phyloP scores from a whole-genome alignment of 2,888 invertebrate species.

The Andrena trimmerana region DNA sequence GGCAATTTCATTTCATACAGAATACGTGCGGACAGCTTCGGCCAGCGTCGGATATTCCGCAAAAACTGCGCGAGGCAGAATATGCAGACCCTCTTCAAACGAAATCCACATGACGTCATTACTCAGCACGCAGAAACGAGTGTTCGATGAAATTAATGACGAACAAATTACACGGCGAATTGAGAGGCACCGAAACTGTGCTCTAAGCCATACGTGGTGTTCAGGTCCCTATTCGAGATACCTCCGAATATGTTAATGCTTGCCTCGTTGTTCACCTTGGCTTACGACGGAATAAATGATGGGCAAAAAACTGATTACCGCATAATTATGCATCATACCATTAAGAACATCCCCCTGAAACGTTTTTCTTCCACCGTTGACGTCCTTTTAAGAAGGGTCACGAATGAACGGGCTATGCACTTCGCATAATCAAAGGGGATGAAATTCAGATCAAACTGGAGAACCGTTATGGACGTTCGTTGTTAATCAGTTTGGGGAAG shows the following conservation, averaged over 20 bases:
- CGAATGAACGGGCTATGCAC: not conserved
- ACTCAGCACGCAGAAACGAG: slow-evolving; percentile 55
- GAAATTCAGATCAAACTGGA: slow-evolving; percentile 8
- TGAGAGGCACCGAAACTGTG: slow-evolving; percentile 40
- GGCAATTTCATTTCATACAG: too few species aligned
- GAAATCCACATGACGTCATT: slow-evolving; percentile 50
- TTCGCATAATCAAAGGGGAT: slow-evolving; percentile 14
- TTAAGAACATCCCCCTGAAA: slow-evolving; percentile 39
- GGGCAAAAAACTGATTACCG: slow-evolving; percentile 65
- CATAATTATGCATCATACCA: slow-evolving; percentile 64
- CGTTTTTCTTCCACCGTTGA: slow-evolving; percentile 33
- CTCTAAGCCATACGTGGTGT: slow-evolving; percentile 34
- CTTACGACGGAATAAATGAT: slow-evolving; percentile 50
- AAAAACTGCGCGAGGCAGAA: slow-evolving; percentile 17
- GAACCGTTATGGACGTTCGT: slow-evolving; percentile 30
- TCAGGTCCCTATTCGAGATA: slow-evolving; percentile 40
- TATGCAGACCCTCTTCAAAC: slow-evolving; percentile 30
- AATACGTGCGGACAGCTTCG: not conserved
- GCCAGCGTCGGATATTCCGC: not conserved
- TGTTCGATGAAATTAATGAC: slow-evolving; percentile 72
- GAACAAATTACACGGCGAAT: slow-evolving; percentile 77
- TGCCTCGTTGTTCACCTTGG: slow-evolving; percentile 31
- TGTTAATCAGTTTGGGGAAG: slow-evolving; percentile 7
- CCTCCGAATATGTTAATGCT: slow-evolving; percentile 60
- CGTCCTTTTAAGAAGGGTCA: slow-evolving; percentile 2